phyloP scores from a whole-genome alignment of 2,888 invertebrate genomes.

The Trichopria drosophilae region DNA sequence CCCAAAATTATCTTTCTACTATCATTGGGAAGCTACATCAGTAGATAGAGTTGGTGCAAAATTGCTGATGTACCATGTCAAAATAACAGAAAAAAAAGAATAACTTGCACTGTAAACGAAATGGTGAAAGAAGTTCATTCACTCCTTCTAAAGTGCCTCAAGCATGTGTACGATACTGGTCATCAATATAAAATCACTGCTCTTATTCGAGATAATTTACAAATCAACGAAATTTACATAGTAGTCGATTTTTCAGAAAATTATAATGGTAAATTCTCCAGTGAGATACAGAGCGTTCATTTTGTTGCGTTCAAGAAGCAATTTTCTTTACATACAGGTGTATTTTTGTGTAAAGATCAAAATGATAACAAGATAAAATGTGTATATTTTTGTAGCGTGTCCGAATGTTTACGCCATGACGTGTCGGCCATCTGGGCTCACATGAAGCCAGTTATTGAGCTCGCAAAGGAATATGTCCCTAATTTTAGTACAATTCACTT shows the following conservation, averaged over 20 bases:
- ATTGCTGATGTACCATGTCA: conserved; percentile 10
- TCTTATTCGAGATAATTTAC: not conserved
- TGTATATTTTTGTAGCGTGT: conserved; percentile 26
- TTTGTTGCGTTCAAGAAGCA: too few relatives aligned
- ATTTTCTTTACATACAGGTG: too few relatives aligned
- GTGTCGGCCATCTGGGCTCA: conserved; percentile 27
- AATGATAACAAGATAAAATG: conserved; percentile 5
- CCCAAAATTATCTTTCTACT: conserved; percentile 10
- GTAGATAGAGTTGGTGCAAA: conserved; percentile 21
- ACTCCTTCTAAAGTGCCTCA: not conserved
- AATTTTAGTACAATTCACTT: too few relatives aligned
- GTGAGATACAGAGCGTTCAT: too few relatives aligned
- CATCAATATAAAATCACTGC: conserved; percentile 8
- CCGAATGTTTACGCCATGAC: conserved; percentile 23
- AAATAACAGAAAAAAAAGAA: conserved; percentile 16
- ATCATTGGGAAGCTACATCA: conserved; percentile 18
- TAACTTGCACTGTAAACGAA: conserved; percentile 5
- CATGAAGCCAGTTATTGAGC: conserved; percentile 17
- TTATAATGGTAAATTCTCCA: too few relatives aligned
- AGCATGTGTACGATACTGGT: too few relatives aligned
- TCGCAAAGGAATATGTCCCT: too few relatives aligned
- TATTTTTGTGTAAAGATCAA: conserved; percentile 16
- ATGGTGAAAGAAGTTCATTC: conserved; percentile 1
- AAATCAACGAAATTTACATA: conserved; percentile 9
- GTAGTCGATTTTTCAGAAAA: too few relatives aligned